These are phyloP conservation scores for Leptinotarsa lineolata DNA, from an alignment of 1,140 invertebrate genomes.

Conservation along the genomic window DNA sequence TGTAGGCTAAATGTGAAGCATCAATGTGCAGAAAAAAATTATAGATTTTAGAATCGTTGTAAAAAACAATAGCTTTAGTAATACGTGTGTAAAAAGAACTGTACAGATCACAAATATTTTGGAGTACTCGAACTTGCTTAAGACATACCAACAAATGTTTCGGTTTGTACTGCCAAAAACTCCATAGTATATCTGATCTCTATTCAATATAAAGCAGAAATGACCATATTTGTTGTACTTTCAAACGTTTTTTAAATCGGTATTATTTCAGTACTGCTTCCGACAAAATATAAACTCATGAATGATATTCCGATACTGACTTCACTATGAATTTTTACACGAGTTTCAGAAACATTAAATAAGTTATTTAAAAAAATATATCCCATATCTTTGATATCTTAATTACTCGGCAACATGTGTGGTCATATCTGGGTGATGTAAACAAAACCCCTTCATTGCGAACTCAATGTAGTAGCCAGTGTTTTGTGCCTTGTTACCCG, in stretches of 20 bases:
- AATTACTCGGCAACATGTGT: not conserved
- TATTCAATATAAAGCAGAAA: slow-evolving; percentile 12
- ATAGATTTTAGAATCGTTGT: slow-evolving; percentile 37
- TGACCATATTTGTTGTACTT: slow-evolving; percentile 13
- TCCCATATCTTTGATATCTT: not conserved
- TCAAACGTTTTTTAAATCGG: too few species aligned
- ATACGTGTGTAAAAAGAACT: slow-evolving; percentile 22
- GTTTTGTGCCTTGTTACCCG: slow-evolving; percentile 51
- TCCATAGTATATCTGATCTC: slow-evolving; percentile 21
- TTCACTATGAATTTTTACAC: too few species aligned
- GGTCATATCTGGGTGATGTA: slow-evolving; percentile 20
- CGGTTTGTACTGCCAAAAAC: not conserved
- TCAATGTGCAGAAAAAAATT: slow-evolving; percentile 33
- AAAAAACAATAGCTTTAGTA: slow-evolving; percentile 29
- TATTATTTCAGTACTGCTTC: too few species aligned
- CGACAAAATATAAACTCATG: too few species aligned
- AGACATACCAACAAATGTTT: not conserved
- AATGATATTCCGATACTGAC: too few species aligned
- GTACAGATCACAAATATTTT: slow-evolving; percentile 13
- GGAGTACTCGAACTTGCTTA: not conserved
- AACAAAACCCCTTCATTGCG: slow-evolving; percentile 34
- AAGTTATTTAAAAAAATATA: too few species aligned
- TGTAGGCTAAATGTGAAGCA: slow-evolving; percentile 35
- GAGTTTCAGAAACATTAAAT: too few species aligned
- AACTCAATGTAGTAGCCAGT: slow-evolving; percentile 48